Base-by-base conservation (phyloP, 2,113 vertebrate species). In the Oceanodroma tethys region DNA sequence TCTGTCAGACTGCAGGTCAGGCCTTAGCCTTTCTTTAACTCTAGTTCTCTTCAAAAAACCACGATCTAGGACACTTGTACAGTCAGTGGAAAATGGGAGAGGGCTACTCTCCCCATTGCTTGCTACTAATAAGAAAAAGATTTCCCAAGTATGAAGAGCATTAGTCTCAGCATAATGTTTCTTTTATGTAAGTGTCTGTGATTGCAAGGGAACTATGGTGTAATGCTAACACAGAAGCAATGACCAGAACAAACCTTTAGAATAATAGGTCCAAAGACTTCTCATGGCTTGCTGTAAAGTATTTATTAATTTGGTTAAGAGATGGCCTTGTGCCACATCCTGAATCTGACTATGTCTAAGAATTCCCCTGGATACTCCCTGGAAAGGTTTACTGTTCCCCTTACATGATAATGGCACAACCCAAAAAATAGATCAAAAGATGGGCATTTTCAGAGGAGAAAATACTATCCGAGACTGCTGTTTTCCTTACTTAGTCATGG, bases 251-350 rank as follows among this genome's bases (percentile, higher is more conserved):
- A 87, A 95, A 73, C 94, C 56, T 90, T 86, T 50, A 93, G 48
- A 95, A 80, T 95, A 95, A 90, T 45, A 84, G 71, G 42, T 95
- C 60, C 73, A 95, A 85, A 85, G 58, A 62, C 58, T 91, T 90
- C 87, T 62, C 86, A 73, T 87, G 26, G 22, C 48, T 93, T 90
- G n/a, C 42, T 68, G 25, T 86, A 75, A 92, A 84, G 52, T 93
- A 82, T 87, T 89, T 94, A 93, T 93, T 93, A 93, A 96, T 97
- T 95, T 96, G 53, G 45, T 82, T 89, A 92, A 88, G 65, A 75
- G 43, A 81, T 91, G 83, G 91, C 78, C 43, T 90, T 53, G 30
- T 75, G 86, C 94, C 96, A 91, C 76, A 84, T 76, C 62, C 86
- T 91, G 66, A 70, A 85, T 91, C 40, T 86, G 55, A 76, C 76